Conservation (phyloP, 2,888 invertebrate genomes). For the Eilema sororculum region DNA sequence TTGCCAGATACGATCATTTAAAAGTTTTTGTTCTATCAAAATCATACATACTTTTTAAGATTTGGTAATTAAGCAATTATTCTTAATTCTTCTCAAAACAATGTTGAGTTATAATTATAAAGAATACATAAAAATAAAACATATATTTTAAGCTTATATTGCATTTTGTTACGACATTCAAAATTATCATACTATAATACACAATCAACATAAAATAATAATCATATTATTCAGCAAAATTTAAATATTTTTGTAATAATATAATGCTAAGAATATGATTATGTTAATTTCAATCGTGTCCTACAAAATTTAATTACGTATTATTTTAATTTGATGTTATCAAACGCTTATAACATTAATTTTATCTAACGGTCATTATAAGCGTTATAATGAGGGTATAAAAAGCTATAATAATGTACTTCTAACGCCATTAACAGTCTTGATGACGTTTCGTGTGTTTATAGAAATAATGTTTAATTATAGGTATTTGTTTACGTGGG, state of each 20-base stretch:
- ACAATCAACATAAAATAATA: constrained; percentile 18
- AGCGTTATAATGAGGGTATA: constrained; percentile 20
- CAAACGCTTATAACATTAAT: constrained; percentile 28
- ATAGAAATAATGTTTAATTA: constrained; percentile 25
- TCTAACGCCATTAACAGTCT: constrained; percentile 27
- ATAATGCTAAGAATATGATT: constrained; percentile 42
- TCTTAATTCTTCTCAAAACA: neutral
- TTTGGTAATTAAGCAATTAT: neutral
- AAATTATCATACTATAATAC: constrained; percentile 16
- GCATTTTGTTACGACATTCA: constrained; percentile 13
- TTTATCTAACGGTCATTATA: constrained; percentile 25
- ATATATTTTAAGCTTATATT: neutral
- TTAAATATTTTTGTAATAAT: constrained; percentile 51
- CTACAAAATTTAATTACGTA: constrained; percentile 49
- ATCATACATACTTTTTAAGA: neutral
- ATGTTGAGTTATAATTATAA: neutral
- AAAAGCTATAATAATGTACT: constrained; percentile 24
- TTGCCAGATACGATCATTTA: neutral
- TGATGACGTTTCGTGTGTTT: constrained; percentile 17
- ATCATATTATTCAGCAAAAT: constrained; percentile 36
- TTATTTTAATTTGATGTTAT: constrained; percentile 42
- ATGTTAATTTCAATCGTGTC: constrained; percentile 50
- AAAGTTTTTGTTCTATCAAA: constrained; percentile 1
- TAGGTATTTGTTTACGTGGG: neutral
- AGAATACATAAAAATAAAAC: neutral